Percentiles rank a stretch among this genome's conserved stretches.
Evolutionary conservation across 2,888 invertebrate species (phyloP).

Genomic region (Thysanoteuthis rhombus): DNA sequence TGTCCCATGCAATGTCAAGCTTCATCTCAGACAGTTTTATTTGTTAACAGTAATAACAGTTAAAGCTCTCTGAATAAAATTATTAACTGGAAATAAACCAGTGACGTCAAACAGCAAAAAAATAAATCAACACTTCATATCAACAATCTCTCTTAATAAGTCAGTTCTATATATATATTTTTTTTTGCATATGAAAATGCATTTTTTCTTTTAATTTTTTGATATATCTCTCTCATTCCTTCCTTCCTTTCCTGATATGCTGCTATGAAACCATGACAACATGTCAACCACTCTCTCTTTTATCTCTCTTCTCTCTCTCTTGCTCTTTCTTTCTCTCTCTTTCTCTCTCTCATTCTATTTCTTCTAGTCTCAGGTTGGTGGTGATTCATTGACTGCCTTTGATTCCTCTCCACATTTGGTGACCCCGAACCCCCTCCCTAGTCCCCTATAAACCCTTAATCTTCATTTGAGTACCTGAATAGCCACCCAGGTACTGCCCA

Average conservation of each 20-base stretch:
- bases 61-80: neutral
- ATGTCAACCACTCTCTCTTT: neutral
- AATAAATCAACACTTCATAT: neutral
- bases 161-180: neutral
- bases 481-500: too few species aligned
- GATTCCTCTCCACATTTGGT: slow-evolving; percentile 32
- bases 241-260: neutral
- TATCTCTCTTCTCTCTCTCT: neutral
- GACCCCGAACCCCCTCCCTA: slow-evolving; percentile 32
- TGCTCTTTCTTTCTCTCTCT: neutral
- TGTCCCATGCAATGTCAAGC: slow-evolving; percentile 12
- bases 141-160: neutral
- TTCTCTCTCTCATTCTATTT: neutral
- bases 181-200: neutral
- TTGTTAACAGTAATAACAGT: slow-evolving; percentile 12
- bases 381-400: neutral
- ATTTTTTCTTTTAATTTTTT: neutral
- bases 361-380: neutral
- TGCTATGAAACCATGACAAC: neutral
- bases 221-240: neutral
- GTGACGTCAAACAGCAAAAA: slow-evolving; percentile 1
- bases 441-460: neutral
- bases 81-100: neutral
- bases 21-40: slow-evolving; percentile 12
- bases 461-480: neutral